A percentile compares a stretch with the other conserved stretches of the same genome.
These are phyloP conservation scores for Okapia johnstoni DNA, from an alignment of 2,113 vertebrate species.

Conservation along the genomic window DNA sequence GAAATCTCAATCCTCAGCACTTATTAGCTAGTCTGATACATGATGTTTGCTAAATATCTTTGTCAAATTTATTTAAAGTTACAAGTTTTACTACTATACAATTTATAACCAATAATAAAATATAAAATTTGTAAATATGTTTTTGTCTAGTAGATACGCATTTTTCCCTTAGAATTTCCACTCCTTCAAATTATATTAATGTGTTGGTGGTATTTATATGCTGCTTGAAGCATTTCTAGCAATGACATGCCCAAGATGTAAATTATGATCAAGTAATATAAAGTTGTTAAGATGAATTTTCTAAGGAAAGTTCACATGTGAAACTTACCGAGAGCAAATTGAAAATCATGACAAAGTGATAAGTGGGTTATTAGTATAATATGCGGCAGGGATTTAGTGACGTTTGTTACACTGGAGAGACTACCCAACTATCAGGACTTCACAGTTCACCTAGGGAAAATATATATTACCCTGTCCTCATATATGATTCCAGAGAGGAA, in stretches of 20 bases:
- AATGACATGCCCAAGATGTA: neutral
- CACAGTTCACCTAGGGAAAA: neutral
- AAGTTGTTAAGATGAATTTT: conserved; percentile 69
- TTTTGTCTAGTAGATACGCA: neutral
- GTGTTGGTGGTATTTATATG: neutral
- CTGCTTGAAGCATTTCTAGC: neutral
- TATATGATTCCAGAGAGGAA: neutral
- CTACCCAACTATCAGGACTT: neutral
- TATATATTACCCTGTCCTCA: neutral
- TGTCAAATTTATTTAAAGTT: neutral
- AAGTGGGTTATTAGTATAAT: conserved; percentile 55
- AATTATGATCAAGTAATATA: conserved; percentile 56
- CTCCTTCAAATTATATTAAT: neutral
- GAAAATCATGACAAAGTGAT: conserved; percentile 68
- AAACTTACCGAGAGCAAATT: conserved; percentile 66
- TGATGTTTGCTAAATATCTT: neutral
- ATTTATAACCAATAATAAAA: neutral
- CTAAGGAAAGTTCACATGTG: conserved; percentile 68
- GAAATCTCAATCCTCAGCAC: neutral
- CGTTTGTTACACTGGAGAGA: conserved; percentile 58
- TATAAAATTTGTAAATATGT: neutral
- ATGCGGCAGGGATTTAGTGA: conserved; percentile 66
- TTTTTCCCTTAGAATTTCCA: neutral
- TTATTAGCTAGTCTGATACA: neutral
- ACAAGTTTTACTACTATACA: neutral